Evolutionary conservation across 2,113 vertebrate genomes (phyloP).

Genomic region (Isurus oxyrinchus): DNA sequence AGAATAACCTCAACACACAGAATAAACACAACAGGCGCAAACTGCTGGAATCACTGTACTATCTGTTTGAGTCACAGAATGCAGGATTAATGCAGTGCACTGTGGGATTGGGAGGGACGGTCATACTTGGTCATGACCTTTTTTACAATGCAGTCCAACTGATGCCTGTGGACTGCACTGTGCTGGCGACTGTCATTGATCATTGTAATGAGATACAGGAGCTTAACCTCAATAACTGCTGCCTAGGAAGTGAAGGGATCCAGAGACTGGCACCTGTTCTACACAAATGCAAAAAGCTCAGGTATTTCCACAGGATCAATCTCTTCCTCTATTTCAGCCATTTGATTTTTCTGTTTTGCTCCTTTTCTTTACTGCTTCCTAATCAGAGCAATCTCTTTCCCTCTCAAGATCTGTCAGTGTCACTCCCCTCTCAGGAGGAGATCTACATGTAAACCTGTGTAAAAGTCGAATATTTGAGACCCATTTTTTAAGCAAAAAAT

Average conservation of each 20-base stretch:
- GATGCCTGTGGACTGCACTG: conserved; percentile 47
- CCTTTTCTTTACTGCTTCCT: no score
- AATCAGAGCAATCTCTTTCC: no score
- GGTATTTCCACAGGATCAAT: neutral
- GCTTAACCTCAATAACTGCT: conserved; percentile 47
- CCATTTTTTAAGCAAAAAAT: no score
- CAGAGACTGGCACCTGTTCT: conserved; percentile 24
- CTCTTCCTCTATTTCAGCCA: neutral
- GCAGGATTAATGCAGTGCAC: conserved; percentile 49
- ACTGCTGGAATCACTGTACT: conserved; percentile 45
- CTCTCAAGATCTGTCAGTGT: no score
- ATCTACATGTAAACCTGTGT: no score
- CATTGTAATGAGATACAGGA: conserved; percentile 45
- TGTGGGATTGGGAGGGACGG: conserved; percentile 15
- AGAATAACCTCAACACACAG: conserved; percentile 42
- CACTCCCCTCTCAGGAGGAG: no score
- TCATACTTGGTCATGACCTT: neutral
- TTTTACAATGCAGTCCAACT: neutral
- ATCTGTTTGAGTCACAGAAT: neutral
- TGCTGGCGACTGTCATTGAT: conserved; percentile 49
- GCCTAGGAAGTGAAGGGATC: conserved; percentile 36
- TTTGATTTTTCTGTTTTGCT: neutral
- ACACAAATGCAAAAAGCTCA: conserved; percentile 19
- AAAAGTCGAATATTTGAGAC: no score
- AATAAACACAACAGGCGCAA: conserved; percentile 52